Evolutionary conservation across 2,113 vertebrate genomes (phyloP), one percentile per base, ranked within the genome.

Genomic region (Phyllostomus discolor): DNA sequence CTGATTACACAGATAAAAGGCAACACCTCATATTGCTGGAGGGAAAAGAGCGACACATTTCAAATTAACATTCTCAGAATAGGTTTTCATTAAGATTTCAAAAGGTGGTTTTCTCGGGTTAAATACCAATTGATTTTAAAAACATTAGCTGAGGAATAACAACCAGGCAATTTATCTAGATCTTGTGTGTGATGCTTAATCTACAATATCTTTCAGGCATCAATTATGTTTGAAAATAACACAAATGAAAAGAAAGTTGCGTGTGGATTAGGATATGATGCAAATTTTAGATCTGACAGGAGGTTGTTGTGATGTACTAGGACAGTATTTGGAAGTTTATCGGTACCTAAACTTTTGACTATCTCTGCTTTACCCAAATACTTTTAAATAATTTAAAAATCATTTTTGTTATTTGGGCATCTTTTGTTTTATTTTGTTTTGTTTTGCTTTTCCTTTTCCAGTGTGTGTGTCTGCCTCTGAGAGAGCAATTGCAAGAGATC

Each of bases 221-320:
- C 57, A 93, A 4, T 92, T 84, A 89, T 88, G 33, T 82, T 96
- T 79, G 64, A 69, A 96, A 95, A 83, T 67, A 92, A 88, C 11
- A n/a, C 50, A 91, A 54, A 19, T 28, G 17, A 85, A 96, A 54
- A 85, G 50, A 70, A 95, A 97, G 88, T 67, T 78, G 4, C 6
- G 48, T 43, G 24, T 31, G 17, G 22, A 72, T 72, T 90, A 83
- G 33, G 8, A 66, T 90, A 90, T 46, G 14, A 64, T 48, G 11
- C 4, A 15, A 8, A 75, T 81, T 88, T 92, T n/a, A 85, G 38
- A 20, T 48, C 0, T 79, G 62, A 76, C 2, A 11, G 33, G 28
- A 70, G 33, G 79, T 35, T 46, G 16, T 35, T 86, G 22, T 0
- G 1, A 62, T 43, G 28, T 70, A 20, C 52, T 79, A 9, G 31